These are phyloP conservation scores for Gephyroberyx darwinii DNA, from an alignment of 2,797 vertebrate genomes.

Conservation along the genomic window DNA sequence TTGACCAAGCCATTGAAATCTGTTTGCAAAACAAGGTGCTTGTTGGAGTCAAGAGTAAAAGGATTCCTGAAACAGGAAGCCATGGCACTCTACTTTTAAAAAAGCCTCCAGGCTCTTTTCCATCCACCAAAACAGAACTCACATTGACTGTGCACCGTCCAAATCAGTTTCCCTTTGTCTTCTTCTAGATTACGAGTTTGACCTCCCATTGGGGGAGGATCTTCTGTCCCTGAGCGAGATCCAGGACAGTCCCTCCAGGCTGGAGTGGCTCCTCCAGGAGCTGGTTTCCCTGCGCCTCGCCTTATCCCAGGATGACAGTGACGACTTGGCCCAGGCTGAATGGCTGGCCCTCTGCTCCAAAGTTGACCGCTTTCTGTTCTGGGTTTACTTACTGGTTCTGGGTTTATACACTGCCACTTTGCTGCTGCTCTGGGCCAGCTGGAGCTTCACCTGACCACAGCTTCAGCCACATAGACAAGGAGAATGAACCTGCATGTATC, in stretches of 20 bases:
- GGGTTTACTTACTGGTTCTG: constrained; percentile 82
- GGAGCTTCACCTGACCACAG: constrained; percentile 79
- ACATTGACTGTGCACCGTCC: neutral
- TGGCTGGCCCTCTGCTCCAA: constrained; percentile 84
- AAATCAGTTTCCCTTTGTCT: neutral
- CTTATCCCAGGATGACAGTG: constrained; percentile 77
- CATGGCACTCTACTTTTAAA: too few species aligned
- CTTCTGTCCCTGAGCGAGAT: constrained; percentile 73
- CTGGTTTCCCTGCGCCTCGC: constrained; percentile 77
- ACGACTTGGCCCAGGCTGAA: constrained; percentile 65
- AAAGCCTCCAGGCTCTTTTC: too few species aligned
- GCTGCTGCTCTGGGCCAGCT: constrained; percentile 84
- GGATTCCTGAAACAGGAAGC: too few species aligned
- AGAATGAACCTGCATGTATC: too few species aligned
- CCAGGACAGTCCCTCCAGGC: constrained; percentile 58
- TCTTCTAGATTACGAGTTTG: constrained; percentile 73
- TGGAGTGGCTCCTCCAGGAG: constrained; percentile 84
- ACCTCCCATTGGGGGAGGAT: constrained; percentile 75
- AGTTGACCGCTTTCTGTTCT: constrained; percentile 85
- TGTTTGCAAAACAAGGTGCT: too few species aligned
- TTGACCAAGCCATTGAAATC: too few species aligned
- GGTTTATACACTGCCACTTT: constrained; percentile 81
- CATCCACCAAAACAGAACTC: neutral
- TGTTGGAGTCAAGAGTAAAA: too few species aligned
- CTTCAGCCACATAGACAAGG: neutral